Evolutionary conservation across 2,888 invertebrate species (phyloP).

Genomic region (Monochamus alternatus): DNA sequence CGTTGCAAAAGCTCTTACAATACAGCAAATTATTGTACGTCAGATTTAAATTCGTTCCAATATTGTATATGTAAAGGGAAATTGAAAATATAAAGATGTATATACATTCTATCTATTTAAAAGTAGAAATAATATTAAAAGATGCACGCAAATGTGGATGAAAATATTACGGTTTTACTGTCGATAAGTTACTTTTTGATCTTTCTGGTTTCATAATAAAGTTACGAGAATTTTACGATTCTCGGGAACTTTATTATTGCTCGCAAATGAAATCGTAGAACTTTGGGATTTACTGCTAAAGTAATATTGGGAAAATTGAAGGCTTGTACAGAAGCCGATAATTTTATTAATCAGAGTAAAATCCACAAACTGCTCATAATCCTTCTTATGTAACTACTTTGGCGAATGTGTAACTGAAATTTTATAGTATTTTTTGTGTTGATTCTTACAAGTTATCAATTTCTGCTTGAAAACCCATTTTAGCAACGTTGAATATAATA

Average conservation of each 20-base stretch:
- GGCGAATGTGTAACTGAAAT: too few relatives aligned
- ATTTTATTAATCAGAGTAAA: constrained; percentile 4
- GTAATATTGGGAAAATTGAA: constrained; percentile 5
- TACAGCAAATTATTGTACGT: too few relatives aligned
- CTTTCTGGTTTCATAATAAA: constrained; percentile 6
- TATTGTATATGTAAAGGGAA: too few relatives aligned
- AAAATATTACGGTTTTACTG: background rate
- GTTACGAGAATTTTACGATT: constrained; percentile 13
- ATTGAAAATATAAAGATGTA: too few relatives aligned
- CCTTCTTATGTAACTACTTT: background rate
- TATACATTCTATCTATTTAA: too few relatives aligned
- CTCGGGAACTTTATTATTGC: constrained; percentile 8
- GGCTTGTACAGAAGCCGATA: background rate
- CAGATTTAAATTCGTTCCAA: too few relatives aligned
- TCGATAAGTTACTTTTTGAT: constrained; percentile 6
- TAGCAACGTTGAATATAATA: too few relatives aligned
- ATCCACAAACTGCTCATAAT: background rate
- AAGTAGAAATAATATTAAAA: too few relatives aligned
- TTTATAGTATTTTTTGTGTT: too few relatives aligned
- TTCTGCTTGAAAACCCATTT: too few relatives aligned
- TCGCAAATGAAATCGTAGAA: constrained; percentile 12
- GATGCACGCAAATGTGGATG: background rate
- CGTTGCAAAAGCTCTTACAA: too few relatives aligned
- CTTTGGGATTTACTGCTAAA: background rate
- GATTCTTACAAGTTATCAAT: too few relatives aligned